Base-by-base conservation (phyloP, 2,113 vertebrate species). In the Chiloscyllium plagiosum region DNA sequence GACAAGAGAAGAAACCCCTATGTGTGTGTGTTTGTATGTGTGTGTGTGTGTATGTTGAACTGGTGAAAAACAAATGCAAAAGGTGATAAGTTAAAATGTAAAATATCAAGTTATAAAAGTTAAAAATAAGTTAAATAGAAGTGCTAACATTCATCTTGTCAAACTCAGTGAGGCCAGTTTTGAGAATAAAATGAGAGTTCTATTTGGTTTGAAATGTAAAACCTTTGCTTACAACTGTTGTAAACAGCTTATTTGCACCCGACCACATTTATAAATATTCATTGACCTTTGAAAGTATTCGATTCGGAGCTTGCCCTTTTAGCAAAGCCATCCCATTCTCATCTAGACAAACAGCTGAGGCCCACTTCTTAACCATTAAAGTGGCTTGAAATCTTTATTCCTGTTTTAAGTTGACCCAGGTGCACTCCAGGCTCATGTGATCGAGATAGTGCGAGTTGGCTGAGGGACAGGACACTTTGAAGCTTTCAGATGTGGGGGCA, bases 241-340 rank as follows among this genome's bases (percentile, higher is more conserved):
- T 95, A 95, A 95, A 95, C 94, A 95, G 94, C 17, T 42, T 95
- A 52, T 95, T 76, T 95, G 68, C 68, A 76, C 94, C 94, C 94
- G 5, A 70, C 94, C 69, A 52, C 94, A 95, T 95, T 95, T 95
- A 95, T 95, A 95, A 95, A 95, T 95, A 95, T 95, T 95, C 94
- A 95, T 95, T 72, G 69, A 72, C 42, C 94, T 72, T 95, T 95
- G 68, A 95, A 70, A 52, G 94, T 47, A 72, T 72, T 95, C n/a
- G 69, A 50, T 72, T 95, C 10, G 33, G 94, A 95, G 68, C 66
- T 47, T 72, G 69, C 68, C 94, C 94, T 95, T 95, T 95, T 33
- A 76, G 94, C 68, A 50, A 95, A 95, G 94, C 26, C 47, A 52
- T 72, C 68, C 68, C 94, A 95, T 95, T 95, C 94, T 95, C 94